These are phyloP conservation scores for Aphrophora alni DNA, from an alignment of 2,888 invertebrate species.

Conservation along the genomic window DNA sequence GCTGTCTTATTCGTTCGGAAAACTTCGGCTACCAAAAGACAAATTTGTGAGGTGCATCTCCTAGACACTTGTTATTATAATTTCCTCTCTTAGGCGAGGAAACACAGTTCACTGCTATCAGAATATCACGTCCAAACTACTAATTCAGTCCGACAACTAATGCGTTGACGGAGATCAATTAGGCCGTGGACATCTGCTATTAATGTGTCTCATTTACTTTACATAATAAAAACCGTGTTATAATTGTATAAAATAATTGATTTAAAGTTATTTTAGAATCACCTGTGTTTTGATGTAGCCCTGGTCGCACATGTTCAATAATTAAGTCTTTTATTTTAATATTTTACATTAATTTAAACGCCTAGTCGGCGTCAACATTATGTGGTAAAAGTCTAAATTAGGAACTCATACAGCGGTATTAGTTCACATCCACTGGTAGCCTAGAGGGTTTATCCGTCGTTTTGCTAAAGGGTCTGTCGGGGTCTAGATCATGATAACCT, in stretches of 20 bases:
- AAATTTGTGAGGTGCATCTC: too few species aligned
- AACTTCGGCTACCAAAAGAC: too few species aligned
- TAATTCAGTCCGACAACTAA: not conserved
- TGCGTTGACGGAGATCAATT: constrained; percentile 2
- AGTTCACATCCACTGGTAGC: too few species aligned
- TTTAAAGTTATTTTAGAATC: not conserved
- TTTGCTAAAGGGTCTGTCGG: too few species aligned
- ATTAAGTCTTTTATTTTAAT: not conserved
- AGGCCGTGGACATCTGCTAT: not conserved
- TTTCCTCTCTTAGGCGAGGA: not conserved
- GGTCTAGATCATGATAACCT: too few species aligned
- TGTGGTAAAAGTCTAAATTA: too few species aligned
- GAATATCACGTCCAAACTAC: not conserved
- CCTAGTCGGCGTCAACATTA: not conserved
- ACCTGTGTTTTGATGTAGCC: not conserved
- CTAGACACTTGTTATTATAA: too few species aligned
- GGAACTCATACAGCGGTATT: too few species aligned
- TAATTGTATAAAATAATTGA: not conserved
- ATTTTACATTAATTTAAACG: not conserved
- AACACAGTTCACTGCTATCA: not conserved
- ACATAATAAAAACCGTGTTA: not conserved
- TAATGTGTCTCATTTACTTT: not conserved
- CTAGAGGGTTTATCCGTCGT: too few species aligned
- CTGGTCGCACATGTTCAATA: not conserved
- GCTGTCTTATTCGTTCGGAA: too few species aligned